Base-by-base conservation (phyloP, 2,888 invertebrate genomes). In the Formica aserva region DNA sequence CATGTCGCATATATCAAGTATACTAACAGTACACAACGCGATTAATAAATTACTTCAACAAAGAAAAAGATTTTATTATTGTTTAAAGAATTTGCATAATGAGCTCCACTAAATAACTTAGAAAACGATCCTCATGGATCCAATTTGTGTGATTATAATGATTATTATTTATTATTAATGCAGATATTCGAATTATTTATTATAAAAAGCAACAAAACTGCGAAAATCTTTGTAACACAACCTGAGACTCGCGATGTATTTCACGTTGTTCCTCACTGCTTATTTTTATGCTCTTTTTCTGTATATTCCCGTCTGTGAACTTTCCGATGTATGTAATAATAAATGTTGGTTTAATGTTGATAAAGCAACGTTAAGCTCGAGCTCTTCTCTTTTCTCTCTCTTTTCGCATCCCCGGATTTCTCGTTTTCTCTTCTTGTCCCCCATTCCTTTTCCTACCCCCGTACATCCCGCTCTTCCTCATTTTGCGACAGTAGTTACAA, bases 301-400 rank as follows among this genome's bases (percentile, higher is more conserved):
- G 71, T 72, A 85, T 83, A 57, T 75, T 66, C 83, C 38, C 67
- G 66, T 57, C 80, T 63, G 71, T 55, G 84, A 75, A 82, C 76
- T 83, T 85, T 80, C 84, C 82, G 84, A 87, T 84, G 88, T 85
- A 84, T 86, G 86, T 80, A 89, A 92, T 90, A 87, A 91, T 89
- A 88, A 91, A 88, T 87, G 87, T 86, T 86, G 84, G 83, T 90
- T 90, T 89, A 86, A 89, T 85, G 69, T 72, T 89, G 86, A 91
- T 91, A 89, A 90, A 89, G 84, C 88, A 85, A 86, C 84, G 86
- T 85, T 67, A 55, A 76, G 52, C 65, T 45, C 63, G 66, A 41
- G 18, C 62, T 72, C 6, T 35, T 35, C 35, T 35, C 35, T 35
- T 35, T 5, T 32, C 6, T 32, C 32, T 32, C 3, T 5, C 6